Conservation (phyloP, 2,113 vertebrate genomes). For the Rana temporaria region DNA sequence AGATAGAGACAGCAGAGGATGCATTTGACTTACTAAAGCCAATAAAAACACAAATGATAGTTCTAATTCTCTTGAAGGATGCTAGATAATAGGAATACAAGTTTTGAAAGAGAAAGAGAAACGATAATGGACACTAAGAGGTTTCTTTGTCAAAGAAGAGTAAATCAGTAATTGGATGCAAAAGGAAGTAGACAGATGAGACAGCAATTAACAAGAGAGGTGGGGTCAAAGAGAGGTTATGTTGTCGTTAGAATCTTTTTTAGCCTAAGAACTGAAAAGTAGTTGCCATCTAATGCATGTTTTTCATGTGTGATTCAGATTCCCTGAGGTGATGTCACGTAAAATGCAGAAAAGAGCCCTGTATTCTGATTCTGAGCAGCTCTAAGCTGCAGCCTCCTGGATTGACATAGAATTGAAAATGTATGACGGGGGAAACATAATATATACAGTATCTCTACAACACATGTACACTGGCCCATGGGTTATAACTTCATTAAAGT, state of each 20-base stretch:
- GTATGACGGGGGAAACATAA: too few species aligned
- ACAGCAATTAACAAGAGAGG: background rate
- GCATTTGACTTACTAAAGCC: too few species aligned
- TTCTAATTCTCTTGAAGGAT: background rate
- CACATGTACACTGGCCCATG: too few species aligned
- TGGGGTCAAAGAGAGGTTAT: background rate
- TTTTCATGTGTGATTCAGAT: background rate
- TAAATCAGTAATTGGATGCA: background rate
- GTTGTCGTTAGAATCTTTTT: background rate
- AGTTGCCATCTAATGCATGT: background rate
- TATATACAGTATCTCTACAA: too few species aligned
- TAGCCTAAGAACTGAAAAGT: background rate
- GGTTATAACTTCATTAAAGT: too few species aligned
- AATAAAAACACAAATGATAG: background rate
- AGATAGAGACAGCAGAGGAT: too few species aligned
- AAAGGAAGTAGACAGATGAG: background rate
- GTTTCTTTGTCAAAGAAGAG: background rate
- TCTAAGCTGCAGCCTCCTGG: background rate
- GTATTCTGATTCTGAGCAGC: background rate
- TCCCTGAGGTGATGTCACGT: background rate
- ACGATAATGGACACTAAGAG: conserved; percentile 4
- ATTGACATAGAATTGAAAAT: background rate
- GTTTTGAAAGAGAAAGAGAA: background rate
- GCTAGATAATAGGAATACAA: background rate
- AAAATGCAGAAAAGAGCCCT: background rate